Conservation (phyloP, 2,113 vertebrate species). For the Sinocyclocheilus maitianheensis region DNA sequence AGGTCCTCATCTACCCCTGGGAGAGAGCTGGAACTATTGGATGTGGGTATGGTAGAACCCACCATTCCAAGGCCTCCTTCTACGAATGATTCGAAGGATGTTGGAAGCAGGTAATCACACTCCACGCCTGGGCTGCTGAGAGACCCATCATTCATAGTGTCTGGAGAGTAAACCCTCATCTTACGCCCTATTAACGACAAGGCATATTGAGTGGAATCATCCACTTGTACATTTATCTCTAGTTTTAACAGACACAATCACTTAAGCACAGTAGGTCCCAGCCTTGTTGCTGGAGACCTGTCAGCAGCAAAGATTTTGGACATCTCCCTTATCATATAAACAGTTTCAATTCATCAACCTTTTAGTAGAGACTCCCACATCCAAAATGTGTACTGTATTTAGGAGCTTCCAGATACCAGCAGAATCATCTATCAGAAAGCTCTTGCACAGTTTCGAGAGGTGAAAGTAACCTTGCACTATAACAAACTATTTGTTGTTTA, state of each 20-base stretch:
- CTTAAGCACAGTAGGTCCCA: neutral
- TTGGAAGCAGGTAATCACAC: constrained; percentile 76
- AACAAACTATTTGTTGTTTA: neutral
- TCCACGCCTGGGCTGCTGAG: constrained; percentile 72
- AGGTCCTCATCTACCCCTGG: constrained; percentile 43
- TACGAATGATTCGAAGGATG: constrained; percentile 75
- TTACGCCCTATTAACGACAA: constrained; percentile 78
- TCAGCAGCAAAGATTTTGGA: neutral
- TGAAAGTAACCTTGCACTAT: neutral
- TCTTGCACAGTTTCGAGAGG: neutral
- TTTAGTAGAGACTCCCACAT: neutral
- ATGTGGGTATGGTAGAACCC: constrained; percentile 65
- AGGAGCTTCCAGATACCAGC: neutral
- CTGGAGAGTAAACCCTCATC: constrained; percentile 83
- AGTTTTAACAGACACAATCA: neutral
- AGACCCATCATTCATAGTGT: constrained; percentile 74
- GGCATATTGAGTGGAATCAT: neutral
- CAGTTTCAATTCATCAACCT: neutral
- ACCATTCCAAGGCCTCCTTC: constrained; percentile 73
- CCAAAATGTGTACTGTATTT: neutral
- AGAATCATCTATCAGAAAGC: neutral
- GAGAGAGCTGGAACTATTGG: constrained; percentile 51
- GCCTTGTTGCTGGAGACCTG: neutral
- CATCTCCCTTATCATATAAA: neutral
- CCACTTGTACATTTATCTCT: neutral